Evolutionary conservation across 2,113 vertebrate species (phyloP), one percentile per base, ranked within the genome.

Genomic region (Tichodroma muraria): DNA sequence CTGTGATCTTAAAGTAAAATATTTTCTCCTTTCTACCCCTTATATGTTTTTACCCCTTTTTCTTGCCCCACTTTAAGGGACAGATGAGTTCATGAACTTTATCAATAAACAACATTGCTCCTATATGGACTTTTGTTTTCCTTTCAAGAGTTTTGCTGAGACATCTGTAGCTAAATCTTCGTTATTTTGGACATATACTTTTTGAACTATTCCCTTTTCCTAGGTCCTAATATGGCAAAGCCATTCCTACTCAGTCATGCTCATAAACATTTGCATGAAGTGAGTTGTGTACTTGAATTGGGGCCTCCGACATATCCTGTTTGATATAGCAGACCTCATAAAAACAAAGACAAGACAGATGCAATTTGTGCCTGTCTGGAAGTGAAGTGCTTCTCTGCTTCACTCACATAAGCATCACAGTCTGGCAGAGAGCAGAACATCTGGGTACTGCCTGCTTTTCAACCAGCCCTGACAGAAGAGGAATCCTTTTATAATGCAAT

Each of bases 201-300:
- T 85, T 90, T 24, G 8, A 94, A 68, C 85, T 70, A 52, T 65
- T 69, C 69, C 49, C 19, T 90, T 94, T 75, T 45, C 79, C 76
- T 83, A 53, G 31, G 37, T 82, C 94, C 79, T 91, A 92, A 84
- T 93, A 94, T 78, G 85, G 92, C 56, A 91, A 93, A 94, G 68
- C 88, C 80, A n/a, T 95, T 85, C 68, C 79, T 70, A 40, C 47
- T 75, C 64, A 40, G 81, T 40, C 80, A 66, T 30, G 38, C 81
- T 95, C 71, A 33, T 95, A 97, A 97, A 95, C 89, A 94, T 94
- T 85, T 96, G 94, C 89, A 88, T 94, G 77, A 94, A 91, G 50
- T 72, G 84, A 91, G 75, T 57, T 94, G 93, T 91, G 87, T 97
- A 87, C 95, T 95, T 80, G 73, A 90, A 37, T 0, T 84, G 94